A percentile compares a stretch with the other conserved stretches of the same genome.
Conservation (phyloP, 2,888 invertebrate genomes). For the Lapara coniferarum region DNA sequence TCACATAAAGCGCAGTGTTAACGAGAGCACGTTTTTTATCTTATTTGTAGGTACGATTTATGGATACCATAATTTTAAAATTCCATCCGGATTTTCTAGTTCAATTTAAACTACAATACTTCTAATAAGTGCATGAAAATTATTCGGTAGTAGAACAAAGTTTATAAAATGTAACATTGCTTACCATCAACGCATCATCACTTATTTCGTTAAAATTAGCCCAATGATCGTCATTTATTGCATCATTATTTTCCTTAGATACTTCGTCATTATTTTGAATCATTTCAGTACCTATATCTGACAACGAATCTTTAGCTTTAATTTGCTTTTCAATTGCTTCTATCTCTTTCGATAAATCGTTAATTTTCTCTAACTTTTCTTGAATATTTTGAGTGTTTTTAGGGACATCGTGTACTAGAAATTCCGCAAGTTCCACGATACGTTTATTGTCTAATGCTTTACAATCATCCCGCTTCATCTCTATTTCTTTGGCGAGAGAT, state of each 20-base stretch:
- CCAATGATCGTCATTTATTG: neutral
- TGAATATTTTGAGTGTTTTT: conserved; percentile 45
- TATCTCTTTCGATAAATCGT: conserved; percentile 45
- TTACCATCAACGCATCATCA: conserved; percentile 7
- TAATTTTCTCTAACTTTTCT: conserved; percentile 46
- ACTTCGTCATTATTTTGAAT: neutral
- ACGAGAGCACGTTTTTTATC: too few relatives aligned
- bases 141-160: neutral
- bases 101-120: neutral
- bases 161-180: neutral
- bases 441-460: conserved; percentile 48
- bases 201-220: neutral
- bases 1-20: too few relatives aligned
- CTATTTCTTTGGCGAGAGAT: conserved; percentile 46
- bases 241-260: neutral
- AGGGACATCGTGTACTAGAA: conserved; percentile 56
- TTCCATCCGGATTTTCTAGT: too few relatives aligned
- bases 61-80: too few relatives aligned
- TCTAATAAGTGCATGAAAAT: neutral
- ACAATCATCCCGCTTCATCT: conserved; percentile 46
- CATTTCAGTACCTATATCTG: neutral
- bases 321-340: conserved; percentile 34
- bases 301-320: conserved; percentile 26
- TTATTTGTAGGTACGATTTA: too few relatives aligned
- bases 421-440: conserved; percentile 61